phyloP scores from a whole-genome alignment of 2,888 invertebrate genomes.

The Calliphora vomitoria region DNA sequence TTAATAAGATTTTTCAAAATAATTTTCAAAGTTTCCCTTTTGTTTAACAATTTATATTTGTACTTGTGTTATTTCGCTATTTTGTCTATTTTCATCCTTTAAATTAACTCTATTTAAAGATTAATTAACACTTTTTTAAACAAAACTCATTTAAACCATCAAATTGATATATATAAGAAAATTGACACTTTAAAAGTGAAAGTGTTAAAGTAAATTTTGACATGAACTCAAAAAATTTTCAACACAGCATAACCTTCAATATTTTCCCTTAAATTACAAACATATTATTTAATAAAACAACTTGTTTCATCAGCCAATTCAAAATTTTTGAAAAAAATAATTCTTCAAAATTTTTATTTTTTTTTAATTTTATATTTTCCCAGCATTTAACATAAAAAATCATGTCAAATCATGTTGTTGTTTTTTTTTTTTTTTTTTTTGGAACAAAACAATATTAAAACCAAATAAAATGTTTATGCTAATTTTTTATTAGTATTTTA shows the following conservation, averaged over 20 bases:
- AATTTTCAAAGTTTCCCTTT: too few relatives aligned
- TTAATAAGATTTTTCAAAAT: too few relatives aligned
- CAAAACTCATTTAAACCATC: neutral
- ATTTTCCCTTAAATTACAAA: neutral
- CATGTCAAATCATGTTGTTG: conserved; percentile 40
- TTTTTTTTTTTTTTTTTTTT: too few relatives aligned
- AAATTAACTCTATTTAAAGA: neutral
- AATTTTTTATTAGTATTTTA: conserved; percentile 10
- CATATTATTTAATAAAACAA: conserved; percentile 27
- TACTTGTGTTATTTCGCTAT: too few relatives aligned
- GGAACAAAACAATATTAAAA: neutral
- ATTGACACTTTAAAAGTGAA: conserved; percentile 9
- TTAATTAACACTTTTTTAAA: neutral
- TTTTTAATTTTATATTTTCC: neutral
- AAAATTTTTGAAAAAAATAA: neutral
- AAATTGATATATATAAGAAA: neutral
- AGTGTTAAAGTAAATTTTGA: neutral
- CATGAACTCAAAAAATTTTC: neutral
- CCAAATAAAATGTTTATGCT: conserved; percentile 21
- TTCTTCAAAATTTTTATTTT: conserved; percentile 26
- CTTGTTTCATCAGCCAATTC: conserved; percentile 33
- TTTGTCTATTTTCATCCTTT: too few relatives aligned
- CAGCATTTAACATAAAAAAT: conserved; percentile 29
- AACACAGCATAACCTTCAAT: neutral
- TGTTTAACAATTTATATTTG: too few relatives aligned